Conservation (phyloP, 2,888 invertebrate species). For the Lydus trimaculatus region DNA sequence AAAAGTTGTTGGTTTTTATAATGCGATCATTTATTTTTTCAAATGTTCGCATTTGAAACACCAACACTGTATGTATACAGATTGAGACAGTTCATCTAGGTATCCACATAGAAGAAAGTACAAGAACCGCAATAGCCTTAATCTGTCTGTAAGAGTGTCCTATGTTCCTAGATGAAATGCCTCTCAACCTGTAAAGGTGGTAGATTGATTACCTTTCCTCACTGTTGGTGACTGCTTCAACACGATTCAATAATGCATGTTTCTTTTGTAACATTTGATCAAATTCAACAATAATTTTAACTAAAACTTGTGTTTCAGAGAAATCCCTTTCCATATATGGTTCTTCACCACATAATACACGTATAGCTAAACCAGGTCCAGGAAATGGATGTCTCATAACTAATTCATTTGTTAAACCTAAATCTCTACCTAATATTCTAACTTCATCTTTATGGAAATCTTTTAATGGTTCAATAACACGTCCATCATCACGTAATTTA, state of each 20-base stretch:
- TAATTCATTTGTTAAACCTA: slow-evolving; percentile 85
- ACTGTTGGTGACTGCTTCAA: slow-evolving; percentile 79
- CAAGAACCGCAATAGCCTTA: too few species aligned
- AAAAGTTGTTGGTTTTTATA: too few species aligned
- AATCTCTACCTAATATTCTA: slow-evolving; percentile 84
- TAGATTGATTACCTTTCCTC: slow-evolving; percentile 64
- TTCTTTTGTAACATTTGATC: slow-evolving; percentile 91
- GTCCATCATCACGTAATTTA: slow-evolving; percentile 73
- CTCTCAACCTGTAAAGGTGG: too few species aligned
- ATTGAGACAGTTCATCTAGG: too few species aligned
- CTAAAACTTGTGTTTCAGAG: slow-evolving; percentile 94
- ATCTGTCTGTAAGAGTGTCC: too few species aligned
- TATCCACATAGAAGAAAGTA: too few species aligned
- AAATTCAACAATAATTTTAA: slow-evolving; percentile 94
- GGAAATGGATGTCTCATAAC: slow-evolving; percentile 98
- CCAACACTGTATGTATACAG: too few species aligned
- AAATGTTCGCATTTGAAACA: too few species aligned
- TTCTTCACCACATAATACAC: slow-evolving; percentile 95
- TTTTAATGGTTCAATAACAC: slow-evolving; percentile 96
- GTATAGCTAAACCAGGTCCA: slow-evolving; percentile 96
- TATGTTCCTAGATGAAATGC: too few species aligned
- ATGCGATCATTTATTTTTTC: too few species aligned
- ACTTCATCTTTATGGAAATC: slow-evolving; percentile 99
- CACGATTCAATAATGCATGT: slow-evolving; percentile 88
- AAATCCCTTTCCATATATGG: slow-evolving; percentile 95